These are phyloP conservation scores for Melipona beecheii DNA, from an alignment of 2,888 invertebrate genomes.

Conservation along the genomic window DNA sequence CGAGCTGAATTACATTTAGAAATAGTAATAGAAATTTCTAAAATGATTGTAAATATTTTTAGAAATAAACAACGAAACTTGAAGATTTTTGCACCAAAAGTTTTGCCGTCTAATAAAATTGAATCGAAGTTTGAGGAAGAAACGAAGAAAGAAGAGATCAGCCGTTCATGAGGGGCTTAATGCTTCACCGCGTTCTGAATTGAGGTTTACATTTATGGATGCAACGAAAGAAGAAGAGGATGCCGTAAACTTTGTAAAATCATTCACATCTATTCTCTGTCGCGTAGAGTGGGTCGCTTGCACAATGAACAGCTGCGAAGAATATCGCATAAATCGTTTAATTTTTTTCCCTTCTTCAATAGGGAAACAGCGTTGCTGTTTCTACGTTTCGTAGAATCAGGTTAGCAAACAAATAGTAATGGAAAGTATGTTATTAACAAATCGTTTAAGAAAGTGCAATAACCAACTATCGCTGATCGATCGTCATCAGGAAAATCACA, in stretches of 20 bases:
- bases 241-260: not conserved
- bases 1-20: no score
- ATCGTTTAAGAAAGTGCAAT: constrained; percentile 10
- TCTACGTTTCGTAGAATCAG: not conserved
- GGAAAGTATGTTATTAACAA: constrained; percentile 43
- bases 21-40: no score
- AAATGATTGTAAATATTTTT: no score
- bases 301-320: not conserved
- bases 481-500: not conserved
- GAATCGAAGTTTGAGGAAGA: no score
- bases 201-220: not conserved
- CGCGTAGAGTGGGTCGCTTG: not conserved
- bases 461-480: not conserved
- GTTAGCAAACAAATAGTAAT: not conserved
- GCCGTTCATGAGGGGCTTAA: not conserved
- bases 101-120: no score
- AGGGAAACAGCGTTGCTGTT: not conserved
- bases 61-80: no score
- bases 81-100: no score
- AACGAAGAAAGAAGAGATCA: not conserved
- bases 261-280: not conserved
- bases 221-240: no score
- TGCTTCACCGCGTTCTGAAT: no score
- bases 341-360: not conserved
- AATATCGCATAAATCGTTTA: not conserved